Evolutionary conservation across 2,888 invertebrate genomes (phyloP), one percentile per base, ranked within the genome.

Genomic region (Ptilodon capucinus): DNA sequence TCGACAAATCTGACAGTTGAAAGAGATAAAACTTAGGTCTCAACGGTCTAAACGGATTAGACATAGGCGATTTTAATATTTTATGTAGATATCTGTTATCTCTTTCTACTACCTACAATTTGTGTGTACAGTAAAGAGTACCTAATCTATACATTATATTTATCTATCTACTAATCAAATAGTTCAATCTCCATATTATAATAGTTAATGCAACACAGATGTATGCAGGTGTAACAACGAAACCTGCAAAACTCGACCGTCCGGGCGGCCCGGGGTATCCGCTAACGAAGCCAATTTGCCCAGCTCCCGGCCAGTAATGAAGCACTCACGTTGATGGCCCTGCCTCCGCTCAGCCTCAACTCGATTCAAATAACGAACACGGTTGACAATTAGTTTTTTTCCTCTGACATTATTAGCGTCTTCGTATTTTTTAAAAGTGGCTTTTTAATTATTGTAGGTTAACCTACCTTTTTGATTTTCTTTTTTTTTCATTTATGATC

Each of bases 201-300:
- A 28, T 28, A 28, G 8, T 40, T 46, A 42, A 40, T 36, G 5
- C 34, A 45, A 39, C 42, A 47, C 30, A 51, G 21, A 42, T 44
- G 44, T 45, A 25, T 47, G 16, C 35, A 51, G 51, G 50, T 57
- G 44, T 51, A 32, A 54, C 48, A 48, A 50, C 43, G 51, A 48
- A 46, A 48, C 44, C 43, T 52, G 49, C 48, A 57, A 44, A 54
- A 54, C 60, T 55, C 59, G 47, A 59, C 53, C 35, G 17, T n/a
- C 4, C 56, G 60, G 54, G 56, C 35, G 17, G 19, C 4, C 56
- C 61, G 54, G 56, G 53, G 57, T 57, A 54, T 56, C 46, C 44
- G 51, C 69, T 82, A 82, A 83, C 83, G 80, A 83, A 81, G 76
- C 57, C 75, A 83, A 83, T 83, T 79, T 75, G 60, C 53, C 55